phyloP scores from a whole-genome alignment of 2,888 invertebrate genomes.

The Pterobdella sp. region DNA sequence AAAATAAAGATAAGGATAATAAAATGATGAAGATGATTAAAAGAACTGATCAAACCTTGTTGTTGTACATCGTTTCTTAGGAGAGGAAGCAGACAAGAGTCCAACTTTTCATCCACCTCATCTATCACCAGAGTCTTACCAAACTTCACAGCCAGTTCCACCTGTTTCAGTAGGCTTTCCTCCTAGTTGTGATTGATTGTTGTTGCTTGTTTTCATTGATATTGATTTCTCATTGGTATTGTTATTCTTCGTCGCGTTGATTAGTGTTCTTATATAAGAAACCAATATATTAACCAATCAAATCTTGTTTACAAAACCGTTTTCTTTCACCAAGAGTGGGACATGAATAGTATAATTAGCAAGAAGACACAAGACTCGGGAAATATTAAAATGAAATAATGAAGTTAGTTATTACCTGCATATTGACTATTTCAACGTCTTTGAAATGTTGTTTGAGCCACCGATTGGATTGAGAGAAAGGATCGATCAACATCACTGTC shows the following conservation, averaged over 20 bases:
- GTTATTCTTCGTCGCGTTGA: neutral
- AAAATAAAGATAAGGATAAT: too few relatives aligned
- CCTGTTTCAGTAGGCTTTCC: slow-evolving; percentile 50
- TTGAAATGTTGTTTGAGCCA: slow-evolving; percentile 72
- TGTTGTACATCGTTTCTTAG: slow-evolving; percentile 60
- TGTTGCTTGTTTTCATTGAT: neutral
- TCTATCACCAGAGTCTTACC: slow-evolving; percentile 80
- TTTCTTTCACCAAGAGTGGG: too few relatives aligned
- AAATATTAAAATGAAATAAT: too few relatives aligned
- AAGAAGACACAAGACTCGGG: too few relatives aligned
- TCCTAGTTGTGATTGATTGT: slow-evolving; percentile 41
- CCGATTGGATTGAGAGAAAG: slow-evolving; percentile 70
- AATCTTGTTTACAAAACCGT: too few relatives aligned
- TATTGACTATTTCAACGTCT: slow-evolving; percentile 68
- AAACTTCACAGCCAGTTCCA: slow-evolving; percentile 61
- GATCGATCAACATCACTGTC: slow-evolving; percentile 77
- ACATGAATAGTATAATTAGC: too few relatives aligned
- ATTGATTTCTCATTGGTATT: slow-evolving; percentile 16
- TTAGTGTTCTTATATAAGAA: too few relatives aligned
- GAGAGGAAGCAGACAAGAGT: slow-evolving; percentile 58
- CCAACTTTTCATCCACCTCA: slow-evolving; percentile 62
- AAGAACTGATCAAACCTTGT: slow-evolving; percentile 43
- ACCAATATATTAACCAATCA: too few relatives aligned
- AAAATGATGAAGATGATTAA: too few relatives aligned
- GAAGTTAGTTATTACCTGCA: slow-evolving; percentile 55